Percentiles rank a stretch among this genome's conserved stretches.
Evolutionary conservation across 2,113 vertebrate genomes (phyloP).

Genomic region (Heterochromis multidens): DNA sequence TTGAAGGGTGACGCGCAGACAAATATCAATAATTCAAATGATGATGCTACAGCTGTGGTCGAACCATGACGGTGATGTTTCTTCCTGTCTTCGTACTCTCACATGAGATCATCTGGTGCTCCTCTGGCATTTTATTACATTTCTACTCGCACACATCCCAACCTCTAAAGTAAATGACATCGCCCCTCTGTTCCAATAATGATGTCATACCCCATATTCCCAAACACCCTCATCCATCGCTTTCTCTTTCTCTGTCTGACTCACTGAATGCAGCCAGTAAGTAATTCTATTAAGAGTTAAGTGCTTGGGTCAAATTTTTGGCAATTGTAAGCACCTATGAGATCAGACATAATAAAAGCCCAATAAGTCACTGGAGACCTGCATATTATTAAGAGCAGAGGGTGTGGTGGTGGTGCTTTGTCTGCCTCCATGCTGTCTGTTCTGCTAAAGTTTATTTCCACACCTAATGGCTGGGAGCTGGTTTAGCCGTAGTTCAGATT

Average conservation of each 20-base stretch:
- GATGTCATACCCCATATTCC: slow-evolving; percentile 66
- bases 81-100: background rate
- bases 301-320: slow-evolving; percentile 66
- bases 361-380: slow-evolving; percentile 43
- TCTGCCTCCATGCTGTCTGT: background rate
- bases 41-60: slow-evolving; percentile 31
- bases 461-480: background rate
- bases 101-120: slow-evolving; percentile 55
- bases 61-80: slow-evolving; percentile 6
- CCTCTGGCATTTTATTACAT: slow-evolving; percentile 52
- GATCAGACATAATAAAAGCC: slow-evolving; percentile 62
- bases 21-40: slow-evolving; percentile 48
- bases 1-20: background rate
- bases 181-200: slow-evolving; percentile 29
- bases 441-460: background rate
- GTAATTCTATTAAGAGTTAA: slow-evolving; percentile 72
- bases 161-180: slow-evolving; percentile 49
- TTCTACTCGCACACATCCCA: slow-evolving; percentile 20
- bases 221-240: slow-evolving; percentile 56
- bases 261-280: slow-evolving; percentile 58
- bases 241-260: slow-evolving; percentile 38
- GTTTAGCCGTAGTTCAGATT: background rate
- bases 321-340: slow-evolving; percentile 65
- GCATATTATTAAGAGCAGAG: slow-evolving; percentile 40
- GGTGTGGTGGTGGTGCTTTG: slow-evolving; percentile 17